phyloP scores from a whole-genome alignment of 2,797 vertebrate genomes.

The Aselliscus stoliczkanus region DNA sequence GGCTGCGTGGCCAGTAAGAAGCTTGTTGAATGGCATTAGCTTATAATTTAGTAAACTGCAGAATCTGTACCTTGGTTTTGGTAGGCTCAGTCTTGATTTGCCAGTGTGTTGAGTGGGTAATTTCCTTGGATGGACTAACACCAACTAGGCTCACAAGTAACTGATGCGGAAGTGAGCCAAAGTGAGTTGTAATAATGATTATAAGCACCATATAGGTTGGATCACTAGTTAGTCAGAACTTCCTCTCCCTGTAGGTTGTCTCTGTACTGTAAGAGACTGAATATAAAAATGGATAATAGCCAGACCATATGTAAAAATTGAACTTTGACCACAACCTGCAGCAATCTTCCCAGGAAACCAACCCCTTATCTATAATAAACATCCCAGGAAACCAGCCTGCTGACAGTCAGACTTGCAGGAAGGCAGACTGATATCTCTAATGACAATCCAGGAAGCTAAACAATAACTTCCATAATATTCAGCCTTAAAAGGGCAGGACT shows the following conservation, averaged over 20 bases:
- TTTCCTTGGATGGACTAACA: background rate
- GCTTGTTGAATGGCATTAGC: background rate
- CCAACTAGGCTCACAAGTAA: background rate
- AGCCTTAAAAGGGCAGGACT: background rate
- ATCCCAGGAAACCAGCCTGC: background rate
- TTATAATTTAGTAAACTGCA: background rate
- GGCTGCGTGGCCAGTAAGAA: background rate
- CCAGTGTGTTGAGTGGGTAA: background rate
- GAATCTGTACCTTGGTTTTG: background rate
- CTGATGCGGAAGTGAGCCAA: background rate
- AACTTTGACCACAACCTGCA: background rate
- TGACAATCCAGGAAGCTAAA: background rate
- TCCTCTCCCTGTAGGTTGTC: background rate
- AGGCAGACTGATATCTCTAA: background rate
- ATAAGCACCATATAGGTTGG: background rate
- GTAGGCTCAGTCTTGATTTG: background rate
- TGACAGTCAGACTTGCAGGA: background rate
- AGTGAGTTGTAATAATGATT: background rate
- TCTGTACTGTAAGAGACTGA: background rate
- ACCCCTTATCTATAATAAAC: background rate
- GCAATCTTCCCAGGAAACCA: background rate
- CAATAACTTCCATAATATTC: background rate
- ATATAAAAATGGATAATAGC: background rate
- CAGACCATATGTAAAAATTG: background rate
- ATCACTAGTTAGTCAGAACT: background rate